phyloP scores from a whole-genome alignment of 1,140 invertebrate species.

The Drosophila tropicalis region DNA sequence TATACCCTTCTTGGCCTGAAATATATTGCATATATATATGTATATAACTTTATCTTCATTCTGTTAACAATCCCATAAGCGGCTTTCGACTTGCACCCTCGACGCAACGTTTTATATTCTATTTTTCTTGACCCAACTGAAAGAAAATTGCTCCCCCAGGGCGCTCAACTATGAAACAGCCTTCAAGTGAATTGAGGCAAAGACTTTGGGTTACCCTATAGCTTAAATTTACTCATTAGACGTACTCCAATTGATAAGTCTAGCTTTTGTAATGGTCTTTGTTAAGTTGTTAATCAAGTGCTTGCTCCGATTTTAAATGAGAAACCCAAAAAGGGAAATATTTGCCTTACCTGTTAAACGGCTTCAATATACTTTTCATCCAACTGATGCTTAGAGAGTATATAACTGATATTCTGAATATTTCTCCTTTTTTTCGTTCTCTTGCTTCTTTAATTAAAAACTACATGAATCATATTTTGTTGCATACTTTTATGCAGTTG shows the following conservation, averaged over 20 bases:
- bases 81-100: slow-evolving; percentile 1
- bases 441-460: slow-evolving; percentile 12
- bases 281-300: too few relatives aligned
- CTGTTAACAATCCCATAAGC: slow-evolving; percentile 12
- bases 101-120: slow-evolving; percentile 4
- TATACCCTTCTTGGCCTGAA: neutral
- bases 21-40: neutral
- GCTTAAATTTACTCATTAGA: too few relatives aligned
- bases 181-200: neutral
- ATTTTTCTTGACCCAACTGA: slow-evolving; percentile 12
- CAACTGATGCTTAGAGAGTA: neutral
- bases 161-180: slow-evolving; percentile 2
- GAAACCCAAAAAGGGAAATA: too few relatives aligned
- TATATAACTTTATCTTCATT: neutral
- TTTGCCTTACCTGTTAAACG: neutral
- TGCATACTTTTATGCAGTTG: slow-evolving; percentile 17
- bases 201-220: neutral
- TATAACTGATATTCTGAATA: neutral
- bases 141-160: slow-evolving; percentile 8
- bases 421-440: neutral
- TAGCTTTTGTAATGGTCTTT: too few relatives aligned
- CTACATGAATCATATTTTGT: slow-evolving; percentile 1
- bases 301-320: too few relatives aligned
- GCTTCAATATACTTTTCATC: neutral
- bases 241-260: too few relatives aligned